A percentile compares a stretch with the other conserved stretches of the same genome.
phyloP scores from a whole-genome alignment of 2,113 vertebrate species.

The Laticauda colubrina region DNA sequence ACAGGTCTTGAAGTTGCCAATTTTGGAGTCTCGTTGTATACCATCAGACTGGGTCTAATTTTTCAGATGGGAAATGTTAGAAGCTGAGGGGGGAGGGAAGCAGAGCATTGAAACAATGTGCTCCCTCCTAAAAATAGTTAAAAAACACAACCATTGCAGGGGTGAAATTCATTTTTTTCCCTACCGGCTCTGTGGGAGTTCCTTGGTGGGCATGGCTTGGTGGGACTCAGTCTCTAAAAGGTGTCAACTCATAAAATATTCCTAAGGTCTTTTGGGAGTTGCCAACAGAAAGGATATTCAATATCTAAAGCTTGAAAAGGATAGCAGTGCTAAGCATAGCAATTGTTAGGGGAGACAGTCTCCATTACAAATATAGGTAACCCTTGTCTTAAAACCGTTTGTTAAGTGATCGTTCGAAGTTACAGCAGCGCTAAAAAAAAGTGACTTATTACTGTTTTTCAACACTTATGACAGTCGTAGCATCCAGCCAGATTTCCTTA shows the following conservation, averaged over 20 bases:
- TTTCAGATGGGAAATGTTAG: not conserved
- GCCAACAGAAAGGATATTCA: not conserved
- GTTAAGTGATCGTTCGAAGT: not conserved
- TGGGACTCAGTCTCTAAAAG: no score
- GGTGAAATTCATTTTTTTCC: no score
- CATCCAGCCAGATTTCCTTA: not conserved
- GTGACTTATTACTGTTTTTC: not conserved
- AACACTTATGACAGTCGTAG: not conserved
- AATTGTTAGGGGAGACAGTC: not conserved
- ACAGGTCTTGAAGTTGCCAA: not conserved
- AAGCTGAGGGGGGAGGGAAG: not conserved
- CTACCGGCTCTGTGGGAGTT: no score
- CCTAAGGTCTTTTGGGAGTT: no score
- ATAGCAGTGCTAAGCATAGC: not conserved
- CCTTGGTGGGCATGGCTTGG: no score
- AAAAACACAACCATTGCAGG: not conserved
- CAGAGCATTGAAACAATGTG: not conserved
- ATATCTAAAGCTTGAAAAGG: not conserved
- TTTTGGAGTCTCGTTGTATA: not conserved
- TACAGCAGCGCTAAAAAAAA: not conserved
- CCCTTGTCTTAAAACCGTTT: not conserved
- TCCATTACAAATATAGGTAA: not conserved
- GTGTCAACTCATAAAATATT: no score
- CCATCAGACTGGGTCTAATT: not conserved
- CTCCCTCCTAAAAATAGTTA: not conserved